Evolutionary conservation across 2,888 invertebrate genomes (phyloP).

Genomic region (Dione vanillae): DNA sequence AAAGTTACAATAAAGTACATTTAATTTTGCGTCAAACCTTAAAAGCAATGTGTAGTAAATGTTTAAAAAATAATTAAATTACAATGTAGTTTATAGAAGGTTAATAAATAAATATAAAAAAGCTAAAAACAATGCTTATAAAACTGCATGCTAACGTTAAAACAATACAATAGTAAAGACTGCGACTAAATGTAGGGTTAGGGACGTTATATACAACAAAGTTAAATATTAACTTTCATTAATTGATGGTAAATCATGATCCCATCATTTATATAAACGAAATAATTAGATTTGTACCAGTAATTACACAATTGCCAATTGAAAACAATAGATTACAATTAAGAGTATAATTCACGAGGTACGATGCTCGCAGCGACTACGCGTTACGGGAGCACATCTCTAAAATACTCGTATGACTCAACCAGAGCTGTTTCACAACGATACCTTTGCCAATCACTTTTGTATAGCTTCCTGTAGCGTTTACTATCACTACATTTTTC

Average conservation of each 20-base stretch:
- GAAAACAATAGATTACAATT: conserved; percentile 37
- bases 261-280: not conserved
- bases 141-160: not conserved
- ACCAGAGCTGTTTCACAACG: conserved; percentile 72
- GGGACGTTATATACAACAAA: not conserved
- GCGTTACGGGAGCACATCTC: conserved; percentile 52
- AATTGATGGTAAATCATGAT: not conserved
- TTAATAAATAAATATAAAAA: not conserved
- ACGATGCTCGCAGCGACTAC: conserved; percentile 40
- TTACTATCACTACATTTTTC: conserved; percentile 46
- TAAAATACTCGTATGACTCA: conserved; percentile 78
- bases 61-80: too few relatives aligned
- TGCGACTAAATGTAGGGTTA: too few relatives aligned
- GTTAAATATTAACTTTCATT: not conserved
- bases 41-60: too few relatives aligned
- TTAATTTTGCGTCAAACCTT: too few relatives aligned
- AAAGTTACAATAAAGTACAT: too few relatives aligned
- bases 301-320: not conserved
- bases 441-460: conserved; percentile 80
- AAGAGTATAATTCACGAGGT: conserved; percentile 34
- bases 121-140: not conserved
- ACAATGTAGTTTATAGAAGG: too few relatives aligned
- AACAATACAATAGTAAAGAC: not conserved
- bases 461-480: conserved; percentile 79
- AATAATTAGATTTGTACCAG: not conserved